phyloP scores from a whole-genome alignment of 2,797 vertebrate species.

The Falco concolor region DNA sequence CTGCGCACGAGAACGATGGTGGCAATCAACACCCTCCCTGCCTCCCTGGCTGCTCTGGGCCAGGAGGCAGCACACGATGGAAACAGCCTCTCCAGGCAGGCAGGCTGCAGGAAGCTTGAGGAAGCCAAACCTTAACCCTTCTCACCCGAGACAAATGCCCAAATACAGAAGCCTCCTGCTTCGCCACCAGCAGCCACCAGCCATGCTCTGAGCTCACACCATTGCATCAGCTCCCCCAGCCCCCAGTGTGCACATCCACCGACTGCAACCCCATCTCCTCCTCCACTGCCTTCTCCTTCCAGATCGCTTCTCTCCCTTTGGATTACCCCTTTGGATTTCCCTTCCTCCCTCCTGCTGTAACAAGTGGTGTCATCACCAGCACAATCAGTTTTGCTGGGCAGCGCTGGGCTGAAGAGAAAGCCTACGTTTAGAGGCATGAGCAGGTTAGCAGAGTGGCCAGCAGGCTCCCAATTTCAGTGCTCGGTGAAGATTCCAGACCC shows the following conservation, averaged over 20 bases:
- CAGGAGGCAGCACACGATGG: rapidly evolving
- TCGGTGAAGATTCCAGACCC: neutral
- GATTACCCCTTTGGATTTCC: neutral
- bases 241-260: rapidly evolving
- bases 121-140: neutral
- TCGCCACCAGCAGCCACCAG: rapidly evolving
- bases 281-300: neutral
- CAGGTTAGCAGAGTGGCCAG: neutral
- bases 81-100: neutral
- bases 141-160: neutral
- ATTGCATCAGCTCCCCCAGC: neutral
- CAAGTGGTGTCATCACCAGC: neutral
- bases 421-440: neutral
- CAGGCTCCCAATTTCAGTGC: rapidly evolving
- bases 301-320: neutral
- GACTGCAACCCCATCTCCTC: neutral
- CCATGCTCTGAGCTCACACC: neutral
- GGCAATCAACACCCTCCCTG: rapidly evolving
- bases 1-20: rapidly evolving
- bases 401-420: neutral
- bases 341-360: neutral
- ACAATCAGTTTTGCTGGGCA: neutral
- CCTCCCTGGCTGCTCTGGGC: neutral
- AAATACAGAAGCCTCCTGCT: neutral
- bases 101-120: neutral